phyloP scores from a whole-genome alignment of 1,140 invertebrate genomes.

The Drosophila watanabei region DNA sequence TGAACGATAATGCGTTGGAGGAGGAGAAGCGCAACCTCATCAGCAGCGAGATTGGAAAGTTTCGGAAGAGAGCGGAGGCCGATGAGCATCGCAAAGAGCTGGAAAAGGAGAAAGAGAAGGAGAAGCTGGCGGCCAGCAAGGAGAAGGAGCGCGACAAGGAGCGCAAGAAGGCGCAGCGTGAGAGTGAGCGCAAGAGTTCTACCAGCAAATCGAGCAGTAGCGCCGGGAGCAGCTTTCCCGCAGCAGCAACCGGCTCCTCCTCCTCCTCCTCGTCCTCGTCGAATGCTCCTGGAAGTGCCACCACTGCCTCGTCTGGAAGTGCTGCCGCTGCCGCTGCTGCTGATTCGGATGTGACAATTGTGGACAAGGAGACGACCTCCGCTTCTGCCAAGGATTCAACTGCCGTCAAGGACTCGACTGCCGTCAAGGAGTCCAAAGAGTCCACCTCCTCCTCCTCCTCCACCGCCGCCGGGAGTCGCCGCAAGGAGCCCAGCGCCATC shows the following conservation, averaged over 20 bases:
- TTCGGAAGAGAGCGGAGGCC: conserved; percentile 92
- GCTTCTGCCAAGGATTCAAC: not conserved
- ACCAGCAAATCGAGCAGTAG: conserved; percentile 40
- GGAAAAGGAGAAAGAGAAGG: conserved; percentile 87
- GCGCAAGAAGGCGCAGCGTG: conserved; percentile 81
- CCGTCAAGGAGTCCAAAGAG: conserved; percentile 25
- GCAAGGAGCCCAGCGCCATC: conserved; percentile 52
- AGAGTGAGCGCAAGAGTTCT: conserved; percentile 85
- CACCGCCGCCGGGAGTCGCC: conserved; percentile 17
- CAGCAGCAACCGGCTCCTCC: not conserved
- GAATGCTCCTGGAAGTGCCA: not conserved
- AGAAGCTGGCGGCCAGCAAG: conserved; percentile 85
- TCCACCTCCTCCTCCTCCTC: conserved; percentile 21
- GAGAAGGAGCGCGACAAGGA: conserved; percentile 86
- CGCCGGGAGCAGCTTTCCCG: not conserved
- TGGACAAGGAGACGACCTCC: conserved; percentile 32
- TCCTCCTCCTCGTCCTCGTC: not conserved
- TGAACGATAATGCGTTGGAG: conserved; percentile 95
- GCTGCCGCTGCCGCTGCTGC: conserved; percentile 14
- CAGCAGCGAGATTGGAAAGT: conserved; percentile 98
- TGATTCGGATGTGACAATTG: conserved; percentile 46
- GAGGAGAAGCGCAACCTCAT: conserved; percentile 98
- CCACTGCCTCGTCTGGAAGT: conserved; percentile 1
- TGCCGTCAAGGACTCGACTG: not conserved
- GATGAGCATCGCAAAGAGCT: conserved; percentile 86